Conservation (phyloP, 1,140 invertebrate genomes). For the Lepeophtheirus salmonis region DNA sequence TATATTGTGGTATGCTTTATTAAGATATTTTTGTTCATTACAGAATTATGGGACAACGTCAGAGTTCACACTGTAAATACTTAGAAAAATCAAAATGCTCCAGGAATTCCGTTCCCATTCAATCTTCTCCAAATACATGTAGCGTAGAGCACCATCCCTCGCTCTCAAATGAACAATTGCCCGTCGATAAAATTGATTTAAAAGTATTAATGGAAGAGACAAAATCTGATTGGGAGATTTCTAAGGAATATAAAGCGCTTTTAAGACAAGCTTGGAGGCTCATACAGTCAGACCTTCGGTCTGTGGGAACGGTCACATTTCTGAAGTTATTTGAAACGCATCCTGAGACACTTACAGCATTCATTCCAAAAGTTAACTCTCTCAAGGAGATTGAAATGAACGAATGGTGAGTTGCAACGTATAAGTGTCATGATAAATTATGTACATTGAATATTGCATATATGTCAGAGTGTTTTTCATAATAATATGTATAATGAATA, state of each 20-base stretch:
- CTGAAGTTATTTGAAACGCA: conserved; percentile 11
- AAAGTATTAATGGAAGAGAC: background rate
- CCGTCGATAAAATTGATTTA: background rate
- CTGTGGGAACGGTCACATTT: conserved; percentile 13
- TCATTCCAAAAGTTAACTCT: conserved; percentile 5
- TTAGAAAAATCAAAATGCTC: no score
- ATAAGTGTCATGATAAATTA: no score
- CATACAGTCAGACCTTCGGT: conserved; percentile 7
- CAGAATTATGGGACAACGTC: no score
- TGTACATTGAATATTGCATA: no score
- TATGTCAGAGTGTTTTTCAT: no score
- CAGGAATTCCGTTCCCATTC: no score
- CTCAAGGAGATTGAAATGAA: conserved; percentile 12
- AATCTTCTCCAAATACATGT: no score
- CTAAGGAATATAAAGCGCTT: background rate
- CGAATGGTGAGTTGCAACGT: conserved; percentile 16
- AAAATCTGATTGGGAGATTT: conserved; percentile 3
- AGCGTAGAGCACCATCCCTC: no score
- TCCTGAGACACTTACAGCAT: conserved; percentile 8
- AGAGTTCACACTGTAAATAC: no score
- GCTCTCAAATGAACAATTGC: background rate
- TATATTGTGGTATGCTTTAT: no score
- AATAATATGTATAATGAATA: no score
- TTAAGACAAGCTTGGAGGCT: background rate
- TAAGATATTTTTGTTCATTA: no score